phyloP scores from a whole-genome alignment of 1,140 invertebrate genomes.

The Drosophila setifemur region DNA sequence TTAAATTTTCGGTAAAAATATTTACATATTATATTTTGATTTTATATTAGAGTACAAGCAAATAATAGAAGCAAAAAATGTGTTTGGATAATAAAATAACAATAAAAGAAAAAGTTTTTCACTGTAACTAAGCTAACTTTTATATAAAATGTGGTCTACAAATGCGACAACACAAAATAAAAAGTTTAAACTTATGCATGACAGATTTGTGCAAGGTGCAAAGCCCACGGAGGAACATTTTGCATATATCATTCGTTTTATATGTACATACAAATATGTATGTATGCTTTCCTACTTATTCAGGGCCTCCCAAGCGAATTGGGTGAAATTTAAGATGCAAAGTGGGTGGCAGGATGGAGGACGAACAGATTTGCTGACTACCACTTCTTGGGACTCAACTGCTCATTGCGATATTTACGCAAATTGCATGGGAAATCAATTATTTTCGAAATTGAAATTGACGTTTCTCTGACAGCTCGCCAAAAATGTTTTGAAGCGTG shows the following conservation, averaged over 20 bases:
- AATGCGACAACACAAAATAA: constrained; percentile 72
- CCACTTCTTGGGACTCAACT: constrained; percentile 42
- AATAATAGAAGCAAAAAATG: too few relatives aligned
- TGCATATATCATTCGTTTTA: constrained; percentile 50
- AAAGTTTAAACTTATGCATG: constrained; percentile 74
- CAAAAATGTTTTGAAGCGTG: constrained; percentile 77
- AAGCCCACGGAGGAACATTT: constrained; percentile 58
- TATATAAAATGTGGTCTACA: constrained; percentile 54
- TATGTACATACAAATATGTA: constrained; percentile 4
- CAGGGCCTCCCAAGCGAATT: constrained; percentile 5
- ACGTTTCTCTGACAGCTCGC: constrained; percentile 73
- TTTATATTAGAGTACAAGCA: too few relatives aligned
- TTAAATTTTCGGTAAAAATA: too few relatives aligned
- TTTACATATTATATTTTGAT: too few relatives aligned
- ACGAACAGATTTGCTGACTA: constrained; percentile 30
- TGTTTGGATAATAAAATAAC: too few relatives aligned
- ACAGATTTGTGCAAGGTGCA: constrained; percentile 75
- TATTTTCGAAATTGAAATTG: constrained; percentile 77
- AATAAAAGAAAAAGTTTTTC: background rate
- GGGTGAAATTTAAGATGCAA: constrained; percentile 4
- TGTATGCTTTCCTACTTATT: constrained; percentile 1
- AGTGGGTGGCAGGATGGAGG: background rate
- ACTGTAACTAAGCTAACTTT: constrained; percentile 27
- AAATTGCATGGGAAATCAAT: constrained; percentile 75
- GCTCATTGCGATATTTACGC: constrained; percentile 70